Percentiles rank a stretch among this genome's conserved stretches.
Conservation (phyloP, 1,140 invertebrate genomes). For the Protaetia brevitarsis region DNA sequence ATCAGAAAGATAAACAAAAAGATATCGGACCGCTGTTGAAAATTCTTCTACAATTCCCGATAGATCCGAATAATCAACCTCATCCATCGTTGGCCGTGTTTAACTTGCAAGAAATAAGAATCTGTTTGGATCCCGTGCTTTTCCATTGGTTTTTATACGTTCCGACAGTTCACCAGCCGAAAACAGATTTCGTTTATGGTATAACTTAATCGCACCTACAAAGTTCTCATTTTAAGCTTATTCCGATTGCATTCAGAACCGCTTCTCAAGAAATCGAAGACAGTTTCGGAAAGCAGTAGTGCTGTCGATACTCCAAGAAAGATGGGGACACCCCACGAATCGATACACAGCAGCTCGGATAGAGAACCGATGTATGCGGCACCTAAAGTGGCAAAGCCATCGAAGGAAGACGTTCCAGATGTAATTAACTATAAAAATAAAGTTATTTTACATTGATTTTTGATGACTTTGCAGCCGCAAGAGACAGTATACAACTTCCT, state of each 20-base stretch:
- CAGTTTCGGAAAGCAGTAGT: conserved; percentile 40
- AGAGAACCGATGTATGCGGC: conserved; percentile 39
- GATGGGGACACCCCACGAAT: conserved; percentile 44
- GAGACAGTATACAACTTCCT: conserved; percentile 43
- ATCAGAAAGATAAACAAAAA: conserved; percentile 22
- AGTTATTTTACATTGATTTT: conserved; percentile 17
- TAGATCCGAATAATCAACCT: conserved; percentile 48
- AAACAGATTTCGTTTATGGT: conserved; percentile 44
- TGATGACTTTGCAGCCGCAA: conserved; percentile 37
- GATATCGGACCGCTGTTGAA: conserved; percentile 44
- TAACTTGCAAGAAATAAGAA: conserved; percentile 56
- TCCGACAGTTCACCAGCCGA: conserved; percentile 46
- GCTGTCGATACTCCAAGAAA: conserved; percentile 42
- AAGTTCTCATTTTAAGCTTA: not conserved
- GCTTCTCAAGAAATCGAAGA: conserved; percentile 26
- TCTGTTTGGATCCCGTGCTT: conserved; percentile 61
- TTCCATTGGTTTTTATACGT: conserved; percentile 61
- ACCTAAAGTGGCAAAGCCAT: conserved; percentile 29
- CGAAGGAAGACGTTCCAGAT: conserved; percentile 35
- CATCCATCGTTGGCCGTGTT: conserved; percentile 59
- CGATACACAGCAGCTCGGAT: conserved; percentile 45
- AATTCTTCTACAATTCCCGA: conserved; percentile 56
- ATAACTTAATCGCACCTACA: conserved; percentile 35
- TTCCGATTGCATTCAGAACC: conserved; percentile 10
- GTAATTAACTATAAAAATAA: conserved; percentile 28